Base-by-base conservation (phyloP, 2,888 invertebrate genomes). In the Linnaemya vulpina region DNA sequence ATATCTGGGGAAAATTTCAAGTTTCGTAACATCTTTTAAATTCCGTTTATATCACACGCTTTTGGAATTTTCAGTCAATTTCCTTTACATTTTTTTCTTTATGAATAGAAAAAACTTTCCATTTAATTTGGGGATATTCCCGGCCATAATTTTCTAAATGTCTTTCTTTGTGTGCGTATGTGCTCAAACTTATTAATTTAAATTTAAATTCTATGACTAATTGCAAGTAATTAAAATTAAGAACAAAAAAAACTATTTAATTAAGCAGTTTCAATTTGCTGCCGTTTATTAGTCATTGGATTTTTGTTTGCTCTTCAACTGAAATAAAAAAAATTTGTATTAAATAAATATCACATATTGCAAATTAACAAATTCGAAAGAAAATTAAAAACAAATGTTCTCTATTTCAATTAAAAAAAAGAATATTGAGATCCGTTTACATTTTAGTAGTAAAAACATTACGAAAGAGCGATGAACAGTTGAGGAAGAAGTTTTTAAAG, bases 181-280 rank as follows among this genome's bases (percentile, higher is more conserved):
- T 71, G 53, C 49, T 78, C 63, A 78, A 67, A 40, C 9, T 68
- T 76, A 73, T 83, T 83, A 83, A 65, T 83, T 76, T 82, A 71
- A 65, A 77, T 83, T 77, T 77, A 83, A 71, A 77, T 83, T 83
- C 76, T 83, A 83, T 83, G 82, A 83, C 76, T 83, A 83, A 77
- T 77, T 58, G 51, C 71, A 65, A 77, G 76, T 83, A 83, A 83
- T 76, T 77, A 65, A 83, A 71, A 71, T 77, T 17, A 46, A 53
- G 30, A 63, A 46, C 9, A 17, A 43, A 65, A 25, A 58, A 58
- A 25, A 51, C 46, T 53, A 62, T 68, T 73, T 74, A 63, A 76
- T 75, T 76, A 71, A 76, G 40, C 38, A 71, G 58, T 58, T 77
- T 76, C 40, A 63, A 25, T 71, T 71, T 65, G 70, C 76, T 67